Evolutionary conservation across 2,113 vertebrate genomes (phyloP).

Genomic region (Danio rerio): GRCz12tu NC_133195.1:27687001-27687500

Average conservation of each 20-base stretch:
- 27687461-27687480: constrained; percentile 72
- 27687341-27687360: constrained; percentile 65
- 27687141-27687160: too few relatives aligned
- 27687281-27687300: constrained; percentile 17
- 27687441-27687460: constrained; percentile 78
- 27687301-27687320: constrained; percentile 57
- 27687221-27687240: constrained; percentile 23
- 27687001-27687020: too few relatives aligned
- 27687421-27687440: constrained; percentile 81
- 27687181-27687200: too few relatives aligned
- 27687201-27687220: background rate
- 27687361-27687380: constrained; percentile 78
- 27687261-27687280: constrained; percentile 55
- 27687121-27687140: too few relatives aligned
- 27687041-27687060: too few relatives aligned
- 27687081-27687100: too few relatives aligned
- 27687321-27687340: constrained; percentile 70
- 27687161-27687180: too few relatives aligned
- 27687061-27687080: too few relatives aligned
- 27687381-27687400: constrained; percentile 81
- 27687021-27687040: too few relatives aligned
- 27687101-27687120: too few relatives aligned
- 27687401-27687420: constrained; percentile 88
- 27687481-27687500: constrained; percentile 83
- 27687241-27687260: constrained; percentile 61